phyloP scores from a whole-genome alignment of 2,113 vertebrate genomes.

The Solenodon paradoxus region DNA sequence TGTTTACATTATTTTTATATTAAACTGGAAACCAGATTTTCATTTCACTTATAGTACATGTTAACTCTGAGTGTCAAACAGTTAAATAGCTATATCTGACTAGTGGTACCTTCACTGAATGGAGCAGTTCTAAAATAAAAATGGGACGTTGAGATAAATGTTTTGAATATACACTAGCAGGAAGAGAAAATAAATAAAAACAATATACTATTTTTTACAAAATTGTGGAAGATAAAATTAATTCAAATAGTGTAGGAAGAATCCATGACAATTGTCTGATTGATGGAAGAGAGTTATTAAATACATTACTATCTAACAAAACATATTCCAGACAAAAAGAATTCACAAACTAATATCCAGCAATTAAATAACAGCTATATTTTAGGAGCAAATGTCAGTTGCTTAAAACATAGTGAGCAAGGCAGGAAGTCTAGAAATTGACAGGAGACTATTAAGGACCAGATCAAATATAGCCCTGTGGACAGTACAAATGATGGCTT shows the following conservation, averaged over 20 bases:
- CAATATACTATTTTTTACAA: neutral
- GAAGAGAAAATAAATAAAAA: neutral
- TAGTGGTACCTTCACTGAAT: neutral
- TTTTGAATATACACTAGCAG: neutral
- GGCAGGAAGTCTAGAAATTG: neutral
- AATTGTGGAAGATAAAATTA: neutral
- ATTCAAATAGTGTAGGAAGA: neutral
- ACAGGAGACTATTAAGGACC: neutral
- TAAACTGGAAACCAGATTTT: neutral
- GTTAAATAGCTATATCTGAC: neutral
- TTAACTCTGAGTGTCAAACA: neutral
- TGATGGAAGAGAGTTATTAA: neutral
- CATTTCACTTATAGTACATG: neutral
- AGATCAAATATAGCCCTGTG: neutral
- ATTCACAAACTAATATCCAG: neutral
- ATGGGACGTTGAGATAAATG: neutral
- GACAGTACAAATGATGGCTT: neutral
- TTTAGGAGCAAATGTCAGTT: neutral
- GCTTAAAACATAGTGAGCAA: neutral
- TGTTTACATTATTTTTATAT: neutral
- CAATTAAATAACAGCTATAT: neutral
- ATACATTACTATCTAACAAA: neutral
- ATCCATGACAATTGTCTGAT: neutral
- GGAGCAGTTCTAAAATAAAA: neutral
- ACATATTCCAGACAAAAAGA: neutral